Conservation (phyloP, 2,888 invertebrate species). For the Poecilobothrus nobilitatus region DNA sequence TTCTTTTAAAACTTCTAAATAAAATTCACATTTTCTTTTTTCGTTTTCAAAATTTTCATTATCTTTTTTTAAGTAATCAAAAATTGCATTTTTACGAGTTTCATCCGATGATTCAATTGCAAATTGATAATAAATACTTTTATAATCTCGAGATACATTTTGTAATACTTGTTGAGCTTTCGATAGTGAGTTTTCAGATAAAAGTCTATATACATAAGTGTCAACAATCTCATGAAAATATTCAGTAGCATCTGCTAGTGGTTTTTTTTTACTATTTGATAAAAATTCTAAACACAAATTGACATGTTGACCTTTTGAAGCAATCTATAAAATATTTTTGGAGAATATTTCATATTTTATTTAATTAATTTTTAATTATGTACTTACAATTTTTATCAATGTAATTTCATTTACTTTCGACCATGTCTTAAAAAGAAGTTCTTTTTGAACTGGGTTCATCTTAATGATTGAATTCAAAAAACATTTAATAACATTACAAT, state of each 20-base stretch:
- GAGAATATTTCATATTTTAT: conserved; percentile 11
- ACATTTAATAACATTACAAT: not conserved
- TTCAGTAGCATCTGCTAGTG: conserved; percentile 29
- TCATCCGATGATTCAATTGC: conserved; percentile 51
- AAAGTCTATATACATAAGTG: conserved; percentile 36
- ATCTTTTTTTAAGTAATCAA: conserved; percentile 53
- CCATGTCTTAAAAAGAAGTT: conserved; percentile 40
- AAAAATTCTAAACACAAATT: conserved; percentile 38
- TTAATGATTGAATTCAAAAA: not conserved
- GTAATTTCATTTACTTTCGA: conserved; percentile 35
- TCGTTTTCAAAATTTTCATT: conserved; percentile 33
- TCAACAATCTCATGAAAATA: conserved; percentile 40
- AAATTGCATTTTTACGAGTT: conserved; percentile 56
- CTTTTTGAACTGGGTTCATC: conserved; percentile 31
- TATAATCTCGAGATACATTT: conserved; percentile 37
- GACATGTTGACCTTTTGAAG: conserved; percentile 42
- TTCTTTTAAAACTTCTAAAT: conserved; percentile 34
- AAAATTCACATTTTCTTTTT: conserved; percentile 31
- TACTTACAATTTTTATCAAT: conserved; percentile 34
- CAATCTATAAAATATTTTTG: conserved; percentile 26
- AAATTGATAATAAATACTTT: conserved; percentile 42
- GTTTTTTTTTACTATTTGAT: conserved; percentile 28
- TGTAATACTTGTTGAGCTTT: conserved; percentile 36
- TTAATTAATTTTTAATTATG: not conserved
- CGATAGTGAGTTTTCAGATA: conserved; percentile 37